These are phyloP conservation scores for Philypnodon macrostomus DNA, from an alignment of 2,797 vertebrate genomes.

Conservation along the genomic window DNA sequence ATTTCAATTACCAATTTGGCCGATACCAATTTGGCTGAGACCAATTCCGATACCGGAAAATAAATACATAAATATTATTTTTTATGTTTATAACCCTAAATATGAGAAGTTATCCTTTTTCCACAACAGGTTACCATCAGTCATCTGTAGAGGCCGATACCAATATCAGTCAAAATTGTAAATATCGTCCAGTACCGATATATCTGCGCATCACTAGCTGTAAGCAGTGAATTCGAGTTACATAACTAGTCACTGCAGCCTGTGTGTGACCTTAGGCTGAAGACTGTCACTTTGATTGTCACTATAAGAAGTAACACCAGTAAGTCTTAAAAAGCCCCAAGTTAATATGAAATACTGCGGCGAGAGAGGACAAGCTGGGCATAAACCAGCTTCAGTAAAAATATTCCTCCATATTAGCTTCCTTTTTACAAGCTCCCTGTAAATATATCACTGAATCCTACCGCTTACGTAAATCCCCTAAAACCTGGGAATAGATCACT, in stretches of 20 bases:
- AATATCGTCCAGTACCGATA: too few relatives aligned
- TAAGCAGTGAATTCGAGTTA: background rate
- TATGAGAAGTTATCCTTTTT: too few relatives aligned
- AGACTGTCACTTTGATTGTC: background rate
- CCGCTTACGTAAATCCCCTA: conserved; percentile 4
- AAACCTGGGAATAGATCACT: conserved; percentile 3
- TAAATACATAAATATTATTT: too few relatives aligned
- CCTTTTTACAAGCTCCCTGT: conserved; percentile 2
- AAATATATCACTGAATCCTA: conserved; percentile 3
- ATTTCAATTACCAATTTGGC: too few relatives aligned
- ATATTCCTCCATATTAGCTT: conserved; percentile 9
- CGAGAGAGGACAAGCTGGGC: background rate
- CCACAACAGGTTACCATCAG: too few relatives aligned
- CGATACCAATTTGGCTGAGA: too few relatives aligned
- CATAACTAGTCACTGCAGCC: background rate
- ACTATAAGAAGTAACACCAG: conserved; percentile 1
- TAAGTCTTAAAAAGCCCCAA: background rate
- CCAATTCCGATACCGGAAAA: too few relatives aligned
- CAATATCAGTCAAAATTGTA: too few relatives aligned
- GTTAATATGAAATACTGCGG: conserved; percentile 10
- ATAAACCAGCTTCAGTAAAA: conserved; percentile 1
- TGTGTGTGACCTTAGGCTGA: background rate
- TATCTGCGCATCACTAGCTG: too few relatives aligned
- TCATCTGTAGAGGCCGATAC: too few relatives aligned
- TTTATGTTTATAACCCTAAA: too few relatives aligned